Evolutionary conservation across 2,797 vertebrate species (phyloP).

Genomic region (Halcyon leucocephala): DNA sequence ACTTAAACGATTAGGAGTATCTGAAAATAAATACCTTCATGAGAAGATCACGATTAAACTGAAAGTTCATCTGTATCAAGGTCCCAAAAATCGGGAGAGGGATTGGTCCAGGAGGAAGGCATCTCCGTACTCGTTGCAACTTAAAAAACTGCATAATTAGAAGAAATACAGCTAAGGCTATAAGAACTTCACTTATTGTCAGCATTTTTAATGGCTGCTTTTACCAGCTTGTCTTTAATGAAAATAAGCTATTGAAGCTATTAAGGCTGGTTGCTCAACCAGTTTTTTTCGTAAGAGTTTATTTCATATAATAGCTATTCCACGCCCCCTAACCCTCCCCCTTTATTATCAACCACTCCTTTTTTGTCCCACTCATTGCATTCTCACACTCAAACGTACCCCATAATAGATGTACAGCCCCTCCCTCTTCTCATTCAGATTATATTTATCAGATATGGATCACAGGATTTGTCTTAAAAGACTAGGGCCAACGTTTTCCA

Average conservation of each 20-base stretch:
- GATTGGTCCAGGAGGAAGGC: slow-evolving; percentile 66
- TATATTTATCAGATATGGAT: neutral
- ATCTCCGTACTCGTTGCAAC: slow-evolving; percentile 20
- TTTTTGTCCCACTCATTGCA: neutral
- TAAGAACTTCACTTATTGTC: slow-evolving; percentile 6
- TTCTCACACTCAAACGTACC: neutral
- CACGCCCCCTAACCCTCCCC: slow-evolving; percentile 1
- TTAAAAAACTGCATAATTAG: slow-evolving; percentile 31
- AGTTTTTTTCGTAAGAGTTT: neutral
- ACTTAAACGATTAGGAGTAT: neutral
- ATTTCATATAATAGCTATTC: neutral
- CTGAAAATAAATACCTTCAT: slow-evolving; percentile 67
- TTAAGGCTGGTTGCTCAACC: slow-evolving; percentile 8
- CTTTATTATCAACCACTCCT: slow-evolving; percentile 20
- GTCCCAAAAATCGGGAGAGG: slow-evolving; percentile 71
- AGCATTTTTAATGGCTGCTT: neutral
- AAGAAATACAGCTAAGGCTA: neutral
- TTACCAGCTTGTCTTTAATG: neutral
- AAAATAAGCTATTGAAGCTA: neutral
- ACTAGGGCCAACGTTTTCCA: neutral
- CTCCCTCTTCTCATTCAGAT: neutral
- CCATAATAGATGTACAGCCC: neutral
- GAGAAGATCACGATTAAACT: slow-evolving; percentile 51
- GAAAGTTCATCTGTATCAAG: slow-evolving; percentile 70
- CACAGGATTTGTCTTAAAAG: neutral